phyloP scores from a whole-genome alignment of 2,113 vertebrate species.

The Hyla sarda region DNA sequence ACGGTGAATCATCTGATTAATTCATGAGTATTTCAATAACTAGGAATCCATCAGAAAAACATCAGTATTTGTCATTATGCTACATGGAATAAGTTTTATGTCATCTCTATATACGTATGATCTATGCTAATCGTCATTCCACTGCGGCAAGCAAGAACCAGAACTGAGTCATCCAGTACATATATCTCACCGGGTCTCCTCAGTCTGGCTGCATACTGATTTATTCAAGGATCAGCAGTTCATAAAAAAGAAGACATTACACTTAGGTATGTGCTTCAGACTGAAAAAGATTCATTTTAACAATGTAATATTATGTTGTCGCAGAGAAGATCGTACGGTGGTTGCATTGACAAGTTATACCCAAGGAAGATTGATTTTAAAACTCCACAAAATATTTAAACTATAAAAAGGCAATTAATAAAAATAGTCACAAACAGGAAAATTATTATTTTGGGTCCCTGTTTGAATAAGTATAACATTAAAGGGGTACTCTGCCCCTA shows the following conservation, averaged over 20 bases:
- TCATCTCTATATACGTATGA: background rate
- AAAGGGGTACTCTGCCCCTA: too few relatives aligned
- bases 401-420: background rate
- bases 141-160: background rate
- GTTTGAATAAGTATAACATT: background rate
- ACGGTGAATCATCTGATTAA: background rate
- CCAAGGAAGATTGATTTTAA: background rate
- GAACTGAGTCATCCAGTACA: background rate
- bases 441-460: too few relatives aligned
- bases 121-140: background rate
- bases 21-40: background rate
- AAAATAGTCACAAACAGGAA: background rate
- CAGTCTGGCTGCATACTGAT: background rate
- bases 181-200: background rate
- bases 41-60: background rate
- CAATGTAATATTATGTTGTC: background rate
- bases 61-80: background rate
- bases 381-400: background rate
- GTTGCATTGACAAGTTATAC: background rate
- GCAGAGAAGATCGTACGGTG: background rate
- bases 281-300: background rate
- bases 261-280: background rate
- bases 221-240: slow-evolving; percentile 6
- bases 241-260: slow-evolving; percentile 2
- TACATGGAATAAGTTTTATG: background rate